A percentile compares a stretch with the other conserved stretches of the same genome.
phyloP scores from a whole-genome alignment of 2,888 invertebrate species.

The Laspeyria flexula region DNA sequence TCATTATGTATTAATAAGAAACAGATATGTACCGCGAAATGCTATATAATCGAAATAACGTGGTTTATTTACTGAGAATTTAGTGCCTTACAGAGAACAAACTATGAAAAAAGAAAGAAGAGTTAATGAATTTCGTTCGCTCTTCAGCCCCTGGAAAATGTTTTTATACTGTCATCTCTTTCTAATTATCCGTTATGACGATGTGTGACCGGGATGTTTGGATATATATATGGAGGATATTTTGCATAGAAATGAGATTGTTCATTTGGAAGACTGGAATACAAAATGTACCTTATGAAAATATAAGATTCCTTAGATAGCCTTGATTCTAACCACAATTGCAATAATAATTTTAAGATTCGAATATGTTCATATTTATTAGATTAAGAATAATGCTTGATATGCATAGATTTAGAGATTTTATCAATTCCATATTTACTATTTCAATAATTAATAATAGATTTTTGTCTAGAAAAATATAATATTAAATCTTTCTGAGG shows the following conservation, averaged over 20 bases:
- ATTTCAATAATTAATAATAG: neutral
- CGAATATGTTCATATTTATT: neutral
- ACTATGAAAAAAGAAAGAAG: neutral
- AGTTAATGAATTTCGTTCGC: neutral
- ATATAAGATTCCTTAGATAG: neutral
- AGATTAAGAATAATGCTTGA: neutral
- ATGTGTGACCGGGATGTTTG: no score
- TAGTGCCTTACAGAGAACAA: slow-evolving; percentile 7
- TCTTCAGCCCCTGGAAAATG: no score
- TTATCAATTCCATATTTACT: slow-evolving; percentile 1
- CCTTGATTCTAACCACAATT: neutral
- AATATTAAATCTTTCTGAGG: neutral
- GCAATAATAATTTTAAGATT: slow-evolving; percentile 6
- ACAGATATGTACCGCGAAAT: neutral
- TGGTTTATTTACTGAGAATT: neutral
- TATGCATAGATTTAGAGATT: neutral
- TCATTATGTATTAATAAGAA: neutral
- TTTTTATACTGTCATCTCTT: no score
- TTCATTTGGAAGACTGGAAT: neutral
- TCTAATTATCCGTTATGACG: no score
- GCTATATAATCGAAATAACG: neutral
- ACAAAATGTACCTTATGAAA: neutral
- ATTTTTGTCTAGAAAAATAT: no score
- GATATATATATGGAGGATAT: no score
- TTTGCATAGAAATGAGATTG: no score